Base-by-base conservation (phyloP, 2,113 vertebrate species). In the Cyprinodon brontotheroides region DNA sequence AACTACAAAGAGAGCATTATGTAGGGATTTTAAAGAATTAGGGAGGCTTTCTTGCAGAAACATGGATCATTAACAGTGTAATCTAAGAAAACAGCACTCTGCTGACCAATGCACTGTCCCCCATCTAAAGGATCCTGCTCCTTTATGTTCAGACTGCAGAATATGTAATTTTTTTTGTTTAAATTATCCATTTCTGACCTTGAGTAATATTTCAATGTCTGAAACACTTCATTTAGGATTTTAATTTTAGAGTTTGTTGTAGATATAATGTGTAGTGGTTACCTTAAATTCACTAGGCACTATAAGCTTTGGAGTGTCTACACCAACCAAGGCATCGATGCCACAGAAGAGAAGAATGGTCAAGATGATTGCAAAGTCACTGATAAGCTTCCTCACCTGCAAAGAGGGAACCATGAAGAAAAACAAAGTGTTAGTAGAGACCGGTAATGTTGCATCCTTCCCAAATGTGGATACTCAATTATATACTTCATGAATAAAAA, bases 251-350 rank as follows among this genome's bases (percentile, higher is more conserved):
- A 29, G 29, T 29, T 29, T 29, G 29, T 29, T 29, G 29, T 29
- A 29, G 29, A 29, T 29, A 20, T 9, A n/a, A 57, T 45, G 20
- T 61, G 53, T 15, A 20, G 14, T 4, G 7, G 15, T 8, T 93
- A 99, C 98, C 96, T 99, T 99, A 92, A 99, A 99, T 94, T 99
- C 96, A 60, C 95, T 98, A 92, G 98, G 98, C 94, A 99, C 98
- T 63, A 99, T 94, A 61, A 99, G 93, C 90, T 99, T 99, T 0
- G 98, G 97, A 82, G 98, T 99, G 77, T 97, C 95, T 83, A 99
- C 97, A 61, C 97, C 97, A 20, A 99, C 94, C 14, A 99, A 91
- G 43, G 97, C 98, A 81, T 99, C 98, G 81, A 99, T 94, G 62
- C 96, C 95, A 72, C 96, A 97, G 94, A 99, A 99, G 72, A 98